Evolutionary conservation across 2,888 invertebrate species (phyloP).

Genomic region (Drosophila quinaria): DNA sequence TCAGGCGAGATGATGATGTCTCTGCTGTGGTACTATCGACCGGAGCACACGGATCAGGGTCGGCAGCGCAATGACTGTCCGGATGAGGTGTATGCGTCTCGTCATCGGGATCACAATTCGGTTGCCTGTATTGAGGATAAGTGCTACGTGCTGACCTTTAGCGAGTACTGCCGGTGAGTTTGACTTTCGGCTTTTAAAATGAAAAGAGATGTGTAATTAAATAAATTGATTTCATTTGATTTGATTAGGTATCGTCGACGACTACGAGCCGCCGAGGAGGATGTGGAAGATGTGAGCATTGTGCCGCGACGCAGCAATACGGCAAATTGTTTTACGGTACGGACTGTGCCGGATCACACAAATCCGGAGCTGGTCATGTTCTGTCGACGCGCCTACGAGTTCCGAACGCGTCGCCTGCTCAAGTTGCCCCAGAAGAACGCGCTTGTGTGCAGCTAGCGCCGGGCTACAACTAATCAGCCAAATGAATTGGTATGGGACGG

Average conservation of each 20-base stretch:
- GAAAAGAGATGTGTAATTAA: background rate
- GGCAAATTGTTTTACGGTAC: slow-evolving; percentile 87
- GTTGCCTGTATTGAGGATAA: slow-evolving; percentile 99
- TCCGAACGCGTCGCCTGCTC: slow-evolving; percentile 90
- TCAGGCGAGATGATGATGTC: slow-evolving; percentile 99
- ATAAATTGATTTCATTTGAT: background rate
- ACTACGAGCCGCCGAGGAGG: slow-evolving; percentile 92
- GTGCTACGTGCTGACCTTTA: slow-evolving; percentile 97
- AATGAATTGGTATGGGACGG: background rate
- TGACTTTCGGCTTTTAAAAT: too few species aligned
- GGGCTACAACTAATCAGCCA: slow-evolving; percentile 5
- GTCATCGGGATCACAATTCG: slow-evolving; percentile 97
- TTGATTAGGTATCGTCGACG: slow-evolving; percentile 92
- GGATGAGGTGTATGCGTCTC: slow-evolving; percentile 97
- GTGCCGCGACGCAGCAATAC: slow-evolving; percentile 88
- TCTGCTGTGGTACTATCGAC: slow-evolving; percentile 98
- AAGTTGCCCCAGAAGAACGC: slow-evolving; percentile 84
- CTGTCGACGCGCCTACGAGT: slow-evolving; percentile 98
- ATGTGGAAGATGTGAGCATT: slow-evolving; percentile 90
- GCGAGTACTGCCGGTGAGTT: slow-evolving; percentile 96
- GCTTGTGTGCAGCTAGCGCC: slow-evolving; percentile 54
- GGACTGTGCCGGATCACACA: slow-evolving; percentile 88
- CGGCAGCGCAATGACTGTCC: slow-evolving; percentile 92
- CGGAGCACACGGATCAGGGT: slow-evolving; percentile 97
- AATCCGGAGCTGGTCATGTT: slow-evolving; percentile 95